Evolutionary conservation across 2,888 invertebrate species (phyloP), one percentile per base, ranked within the genome.

Genomic region (Cryptophagus acutangulus): DNA sequence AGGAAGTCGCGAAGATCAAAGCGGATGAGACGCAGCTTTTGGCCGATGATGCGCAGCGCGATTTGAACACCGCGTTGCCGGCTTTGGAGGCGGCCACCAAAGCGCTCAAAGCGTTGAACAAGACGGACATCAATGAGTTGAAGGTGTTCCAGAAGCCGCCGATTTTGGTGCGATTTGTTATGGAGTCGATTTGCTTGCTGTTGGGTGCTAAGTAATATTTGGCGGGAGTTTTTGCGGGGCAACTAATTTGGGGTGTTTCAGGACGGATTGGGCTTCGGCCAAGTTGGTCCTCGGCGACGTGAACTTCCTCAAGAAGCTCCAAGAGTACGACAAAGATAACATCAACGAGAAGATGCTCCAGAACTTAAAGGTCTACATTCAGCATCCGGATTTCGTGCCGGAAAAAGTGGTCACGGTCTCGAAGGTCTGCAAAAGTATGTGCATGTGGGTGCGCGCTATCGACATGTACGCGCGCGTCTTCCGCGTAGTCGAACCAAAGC

Each of bases 361-460:
- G 54, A 90, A 90, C 65, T 71, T 94, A 5, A 89, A 88, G 66
- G 74, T 74, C 1, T 94, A 92, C 61, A 79, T 92, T 1, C 83
- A 82, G 1, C 82, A 92, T 66, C 87, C 88, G 38, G 88, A 91
- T 57, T 94, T 94, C 61, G 75, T 81, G 8, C 91, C 93, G 0
- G 87, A 84, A 36, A 75, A 79, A 54, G 87, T 94, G 1, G 87
- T 84, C 17, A 89, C 84, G 63, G 90, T 86, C 3, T 87, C 85
- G 2, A 81, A 87, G 77, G 92, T 91, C 1, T 91, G 92, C 60
- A 84, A 83, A 53, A 92, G 91, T 5, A 82, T 94, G 71, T 91
- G 92, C 54, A 77, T 92, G 66, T 94, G 94, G 94, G 92, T 93
- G 4, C 77, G 85, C 61, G 93, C 94, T 0, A 85, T 94, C 50